Percentiles rank a stretch among this genome's conserved stretches.
These are phyloP conservation scores for Melanocharis versteri DNA, from an alignment of 2,113 vertebrate species.

Conservation along the genomic window DNA sequence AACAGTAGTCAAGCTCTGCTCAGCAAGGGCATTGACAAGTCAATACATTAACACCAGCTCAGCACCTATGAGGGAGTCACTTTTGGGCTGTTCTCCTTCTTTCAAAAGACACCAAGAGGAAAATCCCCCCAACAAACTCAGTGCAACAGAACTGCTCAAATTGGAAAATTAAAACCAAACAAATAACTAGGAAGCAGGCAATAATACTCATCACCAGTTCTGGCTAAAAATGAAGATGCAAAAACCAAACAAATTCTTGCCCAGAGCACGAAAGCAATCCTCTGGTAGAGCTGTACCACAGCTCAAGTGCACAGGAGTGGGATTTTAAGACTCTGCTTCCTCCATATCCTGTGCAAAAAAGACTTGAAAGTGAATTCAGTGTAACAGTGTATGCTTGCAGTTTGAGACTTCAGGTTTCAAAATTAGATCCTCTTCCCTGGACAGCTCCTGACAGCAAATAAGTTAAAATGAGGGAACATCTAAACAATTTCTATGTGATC, in stretches of 20 bases:
- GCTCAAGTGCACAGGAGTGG: background rate
- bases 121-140: background rate
- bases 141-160: background rate
- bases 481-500: background rate
- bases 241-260: background rate
- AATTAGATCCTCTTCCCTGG: background rate
- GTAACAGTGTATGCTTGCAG: background rate
- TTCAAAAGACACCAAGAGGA: background rate
- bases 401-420: background rate
- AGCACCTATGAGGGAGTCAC: fast-evolving
- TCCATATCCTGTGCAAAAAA: background rate
- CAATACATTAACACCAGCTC: background rate
- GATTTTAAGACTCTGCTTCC: background rate
- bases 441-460: background rate
- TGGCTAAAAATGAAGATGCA: background rate
- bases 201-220: background rate
- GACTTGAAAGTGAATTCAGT: background rate
- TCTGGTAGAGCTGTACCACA: background rate
- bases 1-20: background rate
- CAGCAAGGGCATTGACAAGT: background rate
- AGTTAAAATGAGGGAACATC: background rate
- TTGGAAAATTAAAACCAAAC: background rate
- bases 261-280: background rate
- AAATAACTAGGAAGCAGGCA: background rate
- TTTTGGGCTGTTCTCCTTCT: background rate